Evolutionary conservation across 2,797 vertebrate species (phyloP), one percentile per base, ranked within the genome.

Genomic region (Picus viridis): DNA sequence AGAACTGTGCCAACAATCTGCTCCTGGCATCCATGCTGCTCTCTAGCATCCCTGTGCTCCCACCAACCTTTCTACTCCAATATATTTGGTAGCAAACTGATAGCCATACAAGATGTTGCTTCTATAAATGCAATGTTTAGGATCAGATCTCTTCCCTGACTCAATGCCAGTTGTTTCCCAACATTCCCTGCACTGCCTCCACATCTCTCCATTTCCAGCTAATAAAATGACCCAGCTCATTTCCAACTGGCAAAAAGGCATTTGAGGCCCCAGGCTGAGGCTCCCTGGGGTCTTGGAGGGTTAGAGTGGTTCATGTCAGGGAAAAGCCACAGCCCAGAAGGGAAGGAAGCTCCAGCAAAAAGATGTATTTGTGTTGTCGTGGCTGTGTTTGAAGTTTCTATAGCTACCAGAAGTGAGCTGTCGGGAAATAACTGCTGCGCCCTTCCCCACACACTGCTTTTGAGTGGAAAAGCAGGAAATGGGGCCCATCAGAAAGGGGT

Each of bases 301-400:
- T 6, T 84, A 67, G 65, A 45, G 19, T 1, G 3, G 58, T 39
- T 84, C 43, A 0, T 16, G 58, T 32, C 22, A 11, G 59, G 53
- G 75, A 77, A 63, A 85, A 92, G 59, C 78, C 68, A 49, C 0
- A 0, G 19, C 63, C 70, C 5, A 2, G 53, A 26, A 72, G 47
- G 77, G 83, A 91, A 95, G 92, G 92, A 94, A 95, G 71, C 58
- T 70, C 74, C 68, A 29, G 72, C 41, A 51, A 58, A 75, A 76
- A 70, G 47, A 49, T 30, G 58, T 64, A 61, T 94, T 94, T 94
- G 54, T 81, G 86, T 80, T 74, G 10, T 56, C 17, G 64, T 22
- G 86, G 20, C 64, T 90, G 62, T 80, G 79, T 53, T 89, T 70
- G 47, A 94, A 95, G 96, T 96, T 96, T 94, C 94, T 95, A 89